phyloP scores from a whole-genome alignment of 2,797 vertebrate species.

The Champsocephalus esox region DNA sequence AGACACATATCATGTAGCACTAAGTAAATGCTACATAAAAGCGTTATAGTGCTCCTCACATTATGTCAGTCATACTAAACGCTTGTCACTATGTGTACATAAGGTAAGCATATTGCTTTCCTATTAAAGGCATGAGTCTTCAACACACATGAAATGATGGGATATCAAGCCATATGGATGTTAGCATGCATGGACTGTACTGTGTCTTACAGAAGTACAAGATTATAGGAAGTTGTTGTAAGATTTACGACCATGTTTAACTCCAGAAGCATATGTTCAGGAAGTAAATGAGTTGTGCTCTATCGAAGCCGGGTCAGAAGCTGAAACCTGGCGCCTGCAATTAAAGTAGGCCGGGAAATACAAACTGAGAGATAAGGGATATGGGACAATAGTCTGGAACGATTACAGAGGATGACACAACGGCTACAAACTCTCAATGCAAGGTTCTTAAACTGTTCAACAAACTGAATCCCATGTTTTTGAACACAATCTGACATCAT shows the following conservation, averaged over 20 bases:
- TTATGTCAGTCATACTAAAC: slow-evolving; percentile 33
- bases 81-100: slow-evolving; percentile 30
- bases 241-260: slow-evolving; percentile 7
- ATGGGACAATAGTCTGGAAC: background rate
- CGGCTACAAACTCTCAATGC: too few relatives aligned
- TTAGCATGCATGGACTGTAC: background rate
- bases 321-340: background rate
- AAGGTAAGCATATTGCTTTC: slow-evolving; percentile 25
- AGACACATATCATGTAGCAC: slow-evolving; percentile 40
- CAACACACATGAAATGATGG: slow-evolving; percentile 26
- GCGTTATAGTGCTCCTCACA: slow-evolving; percentile 43
- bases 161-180: background rate
- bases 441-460: background rate
- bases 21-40: slow-evolving; percentile 45
- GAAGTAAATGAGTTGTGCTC: background rate
- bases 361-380: background rate
- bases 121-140: slow-evolving; percentile 36
- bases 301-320: background rate
- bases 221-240: slow-evolving; percentile 2
- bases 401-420: too few relatives aligned
- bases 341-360: background rate
- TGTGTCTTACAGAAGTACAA: background rate
- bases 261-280: background rate
- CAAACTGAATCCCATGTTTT: background rate
- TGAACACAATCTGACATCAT: background rate